Evolutionary conservation across 1,140 invertebrate species (phyloP).

Genomic region (Hypsibius dujardini): DNA sequence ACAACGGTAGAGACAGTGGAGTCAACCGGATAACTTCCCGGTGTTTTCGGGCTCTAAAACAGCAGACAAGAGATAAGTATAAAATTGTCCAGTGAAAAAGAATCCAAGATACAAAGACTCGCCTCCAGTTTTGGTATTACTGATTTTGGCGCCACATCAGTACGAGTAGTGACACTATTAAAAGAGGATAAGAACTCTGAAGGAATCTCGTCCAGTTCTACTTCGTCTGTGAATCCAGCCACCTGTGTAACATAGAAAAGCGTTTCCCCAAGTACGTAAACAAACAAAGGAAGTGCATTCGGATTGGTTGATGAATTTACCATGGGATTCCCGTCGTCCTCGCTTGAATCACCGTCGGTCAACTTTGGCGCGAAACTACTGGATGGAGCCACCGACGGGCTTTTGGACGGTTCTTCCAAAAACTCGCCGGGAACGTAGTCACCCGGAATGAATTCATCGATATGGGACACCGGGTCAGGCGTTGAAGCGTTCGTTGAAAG

Average conservation of each 20-base stretch:
- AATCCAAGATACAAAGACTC: too few relatives aligned
- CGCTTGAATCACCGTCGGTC: constrained; percentile 22
- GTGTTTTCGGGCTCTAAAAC: too few relatives aligned
- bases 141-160: background rate
- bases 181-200: constrained; percentile 32
- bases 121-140: background rate
- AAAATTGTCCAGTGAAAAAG: too few relatives aligned
- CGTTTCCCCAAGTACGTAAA: constrained; percentile 35
- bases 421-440: constrained; percentile 54
- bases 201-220: constrained; percentile 50
- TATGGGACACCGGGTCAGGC: constrained; percentile 34
- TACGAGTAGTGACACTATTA: too few relatives aligned
- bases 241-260: constrained; percentile 66
- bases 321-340: constrained; percentile 51
- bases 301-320: constrained; percentile 36
- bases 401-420: constrained; percentile 46
- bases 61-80: too few relatives aligned
- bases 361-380: constrained; percentile 34
- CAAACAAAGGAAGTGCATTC: too few relatives aligned
- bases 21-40: too few relatives aligned
- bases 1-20: too few relatives aligned
- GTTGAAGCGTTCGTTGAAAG: background rate
- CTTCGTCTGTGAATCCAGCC: constrained; percentile 31
- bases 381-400: constrained; percentile 54
- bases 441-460: constrained; percentile 71